Evolutionary conservation across 1,140 invertebrate species (phyloP).

Genomic region (Bombus soroeensis): DNA sequence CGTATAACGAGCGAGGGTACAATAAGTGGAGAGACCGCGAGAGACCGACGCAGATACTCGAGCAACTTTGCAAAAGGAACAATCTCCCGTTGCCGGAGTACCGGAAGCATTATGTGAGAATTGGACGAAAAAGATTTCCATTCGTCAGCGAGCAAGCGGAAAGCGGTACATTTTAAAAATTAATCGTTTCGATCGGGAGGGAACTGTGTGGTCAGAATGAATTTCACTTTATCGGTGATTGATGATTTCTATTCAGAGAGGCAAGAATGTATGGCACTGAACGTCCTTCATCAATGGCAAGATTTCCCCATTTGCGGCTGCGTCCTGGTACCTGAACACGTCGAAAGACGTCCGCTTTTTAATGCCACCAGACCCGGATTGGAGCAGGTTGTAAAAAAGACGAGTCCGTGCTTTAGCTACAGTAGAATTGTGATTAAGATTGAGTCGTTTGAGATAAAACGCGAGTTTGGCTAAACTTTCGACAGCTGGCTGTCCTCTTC

Average conservation of each 20-base stretch:
- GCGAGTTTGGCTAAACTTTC: not conserved
- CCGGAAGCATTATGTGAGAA: slow-evolving; percentile 39
- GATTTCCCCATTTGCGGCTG: slow-evolving; percentile 90
- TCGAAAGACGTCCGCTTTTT: slow-evolving; percentile 92
- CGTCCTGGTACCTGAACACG: slow-evolving; percentile 93
- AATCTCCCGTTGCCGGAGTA: slow-evolving; percentile 84
- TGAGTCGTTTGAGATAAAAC: not conserved
- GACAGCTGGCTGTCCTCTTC: not conserved
- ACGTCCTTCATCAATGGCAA: slow-evolving; percentile 88
- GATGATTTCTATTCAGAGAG: slow-evolving; percentile 74
- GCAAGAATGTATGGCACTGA: slow-evolving; percentile 87
- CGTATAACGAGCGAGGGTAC: slow-evolving; percentile 88
- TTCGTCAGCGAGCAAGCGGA: not conserved
- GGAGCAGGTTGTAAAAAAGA: slow-evolving; percentile 87
- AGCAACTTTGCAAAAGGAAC: slow-evolving; percentile 87
- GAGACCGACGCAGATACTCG: slow-evolving; percentile 89
- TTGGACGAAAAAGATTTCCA: slow-evolving; percentile 45
- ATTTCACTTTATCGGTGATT: slow-evolving; percentile 20
- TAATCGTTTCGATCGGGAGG: not conserved
- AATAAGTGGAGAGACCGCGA: slow-evolving; percentile 91
- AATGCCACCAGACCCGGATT: slow-evolving; percentile 90
- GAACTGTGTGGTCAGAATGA: too few species aligned
- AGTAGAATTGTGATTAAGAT: not conserved
- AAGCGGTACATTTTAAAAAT: slow-evolving; percentile 30
- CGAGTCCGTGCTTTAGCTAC: not conserved